Conservation (phyloP, 1,140 invertebrate genomes). For the Zaprionus taronus region DNA sequence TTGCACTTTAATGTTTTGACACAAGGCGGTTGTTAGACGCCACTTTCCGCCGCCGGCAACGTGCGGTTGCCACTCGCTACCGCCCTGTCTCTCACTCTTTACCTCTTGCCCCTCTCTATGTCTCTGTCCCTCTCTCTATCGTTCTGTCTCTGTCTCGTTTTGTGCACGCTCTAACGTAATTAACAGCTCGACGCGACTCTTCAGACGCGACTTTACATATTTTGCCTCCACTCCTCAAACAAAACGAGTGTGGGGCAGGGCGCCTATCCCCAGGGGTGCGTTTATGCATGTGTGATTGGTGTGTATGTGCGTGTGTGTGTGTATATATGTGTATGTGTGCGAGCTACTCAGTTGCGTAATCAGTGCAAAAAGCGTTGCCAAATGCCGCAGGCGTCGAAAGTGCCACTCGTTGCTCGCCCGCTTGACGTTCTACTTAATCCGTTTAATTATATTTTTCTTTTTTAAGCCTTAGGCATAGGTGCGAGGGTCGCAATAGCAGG, state of each 20-base stretch:
- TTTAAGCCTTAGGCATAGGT: constrained; percentile 1
- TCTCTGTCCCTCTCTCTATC: neutral
- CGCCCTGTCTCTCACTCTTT: too few species aligned
- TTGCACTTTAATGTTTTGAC: constrained; percentile 62
- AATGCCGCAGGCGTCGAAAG: constrained; percentile 52
- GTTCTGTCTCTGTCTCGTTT: neutral
- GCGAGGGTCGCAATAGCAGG: neutral
- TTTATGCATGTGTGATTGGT: constrained; percentile 43
- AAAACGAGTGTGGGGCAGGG: constrained; percentile 6
- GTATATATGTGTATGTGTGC: constrained; percentile 17
- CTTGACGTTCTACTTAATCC: constrained; percentile 50
- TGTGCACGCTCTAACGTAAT: constrained; percentile 55
- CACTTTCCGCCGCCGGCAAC: constrained; percentile 36
- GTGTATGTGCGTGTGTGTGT: constrained; percentile 4
- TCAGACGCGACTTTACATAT: constrained; percentile 56
- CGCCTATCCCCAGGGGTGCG: constrained; percentile 36
- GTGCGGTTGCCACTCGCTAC: constrained; percentile 7
- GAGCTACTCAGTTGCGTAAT: constrained; percentile 41
- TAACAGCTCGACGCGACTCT: constrained; percentile 52
- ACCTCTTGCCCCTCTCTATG: neutral
- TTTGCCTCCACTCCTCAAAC: constrained; percentile 17
- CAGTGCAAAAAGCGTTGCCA: constrained; percentile 41
- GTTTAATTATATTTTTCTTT: constrained; percentile 48
- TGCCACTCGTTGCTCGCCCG: constrained; percentile 44
- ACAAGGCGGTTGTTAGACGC: constrained; percentile 56